Conservation (phyloP, 2,888 invertebrate species). For the Smittia aterrima region DNA sequence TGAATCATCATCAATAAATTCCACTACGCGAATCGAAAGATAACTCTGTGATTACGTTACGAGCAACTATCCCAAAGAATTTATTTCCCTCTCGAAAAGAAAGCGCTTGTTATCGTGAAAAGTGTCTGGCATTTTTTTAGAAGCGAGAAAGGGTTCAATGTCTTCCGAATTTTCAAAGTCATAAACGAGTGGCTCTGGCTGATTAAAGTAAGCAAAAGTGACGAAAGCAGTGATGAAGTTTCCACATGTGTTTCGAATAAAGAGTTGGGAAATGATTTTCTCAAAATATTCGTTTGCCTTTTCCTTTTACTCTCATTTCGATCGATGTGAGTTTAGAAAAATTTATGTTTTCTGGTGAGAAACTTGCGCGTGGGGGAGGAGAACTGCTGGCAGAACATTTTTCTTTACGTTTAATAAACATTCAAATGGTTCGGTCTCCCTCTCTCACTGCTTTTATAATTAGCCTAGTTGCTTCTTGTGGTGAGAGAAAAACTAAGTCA, state of each 20-base stretch:
- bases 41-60: too few relatives aligned
- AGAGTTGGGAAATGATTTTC: slow-evolving; percentile 8
- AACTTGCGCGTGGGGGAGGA: slow-evolving; percentile 28
- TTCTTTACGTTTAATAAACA: slow-evolving; percentile 13
- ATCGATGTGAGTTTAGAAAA: slow-evolving; percentile 1
- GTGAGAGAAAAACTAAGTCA: slow-evolving; percentile 21
- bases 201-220: slow-evolving; percentile 10
- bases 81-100: background rate
- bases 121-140: background rate
- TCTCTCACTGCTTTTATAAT: slow-evolving; percentile 29
- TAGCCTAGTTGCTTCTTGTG: slow-evolving; percentile 21
- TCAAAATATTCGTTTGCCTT: background rate
- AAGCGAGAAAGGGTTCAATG: background rate
- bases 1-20: too few relatives aligned
- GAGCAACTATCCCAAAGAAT: too few relatives aligned
- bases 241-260: slow-evolving; percentile 6
- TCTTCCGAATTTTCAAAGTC: background rate
- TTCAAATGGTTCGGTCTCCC: background rate
- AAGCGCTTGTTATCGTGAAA: background rate
- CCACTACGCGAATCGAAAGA: too few relatives aligned
- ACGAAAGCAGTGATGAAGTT: background rate
- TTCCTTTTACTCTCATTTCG: background rate
- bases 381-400: slow-evolving; percentile 1
- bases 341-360: slow-evolving; percentile 29
- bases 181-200: background rate